Evolutionary conservation across 92 coral and sea anemone genomes (phyloP).

Genomic region (Montipora capitata): DNA sequence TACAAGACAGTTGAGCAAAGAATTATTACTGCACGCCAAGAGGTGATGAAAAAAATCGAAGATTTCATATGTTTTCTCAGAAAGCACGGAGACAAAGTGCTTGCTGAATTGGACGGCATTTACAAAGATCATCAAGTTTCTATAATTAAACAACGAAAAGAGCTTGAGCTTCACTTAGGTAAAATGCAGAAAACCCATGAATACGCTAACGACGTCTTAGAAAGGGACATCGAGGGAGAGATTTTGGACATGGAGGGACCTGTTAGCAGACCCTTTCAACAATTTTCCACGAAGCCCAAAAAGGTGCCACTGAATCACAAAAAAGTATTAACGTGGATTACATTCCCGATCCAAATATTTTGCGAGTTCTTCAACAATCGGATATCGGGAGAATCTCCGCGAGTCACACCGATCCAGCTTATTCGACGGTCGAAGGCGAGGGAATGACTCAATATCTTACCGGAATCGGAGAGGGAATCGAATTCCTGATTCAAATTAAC

Average conservation of each 20-base stretch:
- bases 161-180: constrained; percentile 64
- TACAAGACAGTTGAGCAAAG: constrained; percentile 70
- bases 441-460: constrained; percentile 35
- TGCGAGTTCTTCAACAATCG: constrained; percentile 60
- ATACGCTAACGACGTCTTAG: constrained; percentile 71
- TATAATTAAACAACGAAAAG: constrained; percentile 57
- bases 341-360: constrained; percentile 68
- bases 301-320: not conserved
- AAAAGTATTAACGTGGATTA: constrained; percentile 77
- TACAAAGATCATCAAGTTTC: constrained; percentile 77
- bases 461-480: constrained; percentile 81
- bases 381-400: constrained; percentile 75
- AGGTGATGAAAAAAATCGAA: constrained; percentile 72
- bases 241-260: constrained; percentile 75
- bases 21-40: constrained; percentile 70
- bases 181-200: constrained; percentile 78
- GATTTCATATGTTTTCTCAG: constrained; percentile 64
- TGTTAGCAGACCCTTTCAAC: constrained; percentile 64
- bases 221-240: constrained; percentile 79
- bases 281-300: constrained; percentile 57
- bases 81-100: constrained; percentile 79
- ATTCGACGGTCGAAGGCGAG: constrained; percentile 56
- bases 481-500: constrained; percentile 73
- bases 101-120: constrained; percentile 71
- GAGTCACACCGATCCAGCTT: constrained; percentile 81